Evolutionary conservation across 2,113 vertebrate species (phyloP).

Genomic region (Callithrix jacchus): DNA sequence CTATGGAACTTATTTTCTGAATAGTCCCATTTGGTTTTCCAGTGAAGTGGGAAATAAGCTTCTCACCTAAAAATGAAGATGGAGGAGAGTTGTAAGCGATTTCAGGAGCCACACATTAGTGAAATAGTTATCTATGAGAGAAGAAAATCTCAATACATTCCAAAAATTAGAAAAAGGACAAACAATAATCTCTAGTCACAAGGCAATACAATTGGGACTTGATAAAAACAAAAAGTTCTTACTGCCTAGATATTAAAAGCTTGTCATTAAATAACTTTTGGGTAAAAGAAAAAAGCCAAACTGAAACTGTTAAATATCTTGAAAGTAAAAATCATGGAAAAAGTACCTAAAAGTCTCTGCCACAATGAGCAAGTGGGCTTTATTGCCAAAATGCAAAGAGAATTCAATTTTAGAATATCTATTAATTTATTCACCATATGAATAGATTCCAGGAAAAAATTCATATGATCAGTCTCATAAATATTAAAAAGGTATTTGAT

Average conservation of each 20-base stretch:
- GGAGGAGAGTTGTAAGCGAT: not conserved
- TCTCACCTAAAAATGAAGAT: not conserved
- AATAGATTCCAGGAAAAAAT: slow-evolving; percentile 9
- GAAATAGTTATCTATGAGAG: not conserved
- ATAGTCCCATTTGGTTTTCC: not conserved
- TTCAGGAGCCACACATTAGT: not conserved
- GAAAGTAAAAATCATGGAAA: slow-evolving; percentile 27
- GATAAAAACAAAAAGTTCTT: not conserved
- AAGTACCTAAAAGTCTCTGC: not conserved
- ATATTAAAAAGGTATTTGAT: not conserved
- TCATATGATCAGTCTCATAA: not conserved
- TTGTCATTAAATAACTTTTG: slow-evolving; percentile 2
- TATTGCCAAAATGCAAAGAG: not conserved
- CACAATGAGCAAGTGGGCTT: not conserved
- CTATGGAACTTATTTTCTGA: not conserved
- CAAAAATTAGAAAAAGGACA: not conserved
- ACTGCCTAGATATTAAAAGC: not conserved
- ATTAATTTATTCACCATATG: not conserved
- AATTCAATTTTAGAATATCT: not conserved
- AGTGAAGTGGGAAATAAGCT: not conserved
- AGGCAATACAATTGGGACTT: not conserved
- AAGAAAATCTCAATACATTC: not conserved
- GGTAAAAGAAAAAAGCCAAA: not conserved
- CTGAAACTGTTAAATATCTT: not conserved
- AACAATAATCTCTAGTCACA: not conserved